Conservation (phyloP, 2,888 invertebrate genomes). For the Microctonus brassicae region DNA sequence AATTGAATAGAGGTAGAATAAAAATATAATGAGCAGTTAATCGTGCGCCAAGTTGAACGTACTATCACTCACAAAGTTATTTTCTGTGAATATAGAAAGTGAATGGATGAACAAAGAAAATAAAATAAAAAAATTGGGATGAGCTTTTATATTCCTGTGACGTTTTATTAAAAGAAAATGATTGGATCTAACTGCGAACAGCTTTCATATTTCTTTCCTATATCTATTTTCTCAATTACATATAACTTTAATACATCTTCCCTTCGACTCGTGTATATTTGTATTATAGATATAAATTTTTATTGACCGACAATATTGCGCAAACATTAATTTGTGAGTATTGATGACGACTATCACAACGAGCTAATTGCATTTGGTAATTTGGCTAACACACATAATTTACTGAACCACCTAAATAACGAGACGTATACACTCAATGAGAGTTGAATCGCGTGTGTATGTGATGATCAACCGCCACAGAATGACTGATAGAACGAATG, state of each 20-base stretch:
- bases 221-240: background rate
- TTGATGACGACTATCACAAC: conserved; percentile 2
- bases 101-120: too few species aligned
- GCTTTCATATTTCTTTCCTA: background rate
- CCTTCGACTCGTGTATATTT: background rate
- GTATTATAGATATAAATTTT: too few species aligned
- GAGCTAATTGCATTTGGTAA: conserved; percentile 7
- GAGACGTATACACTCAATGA: too few species aligned
- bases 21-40: too few species aligned
- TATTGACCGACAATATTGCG: background rate
- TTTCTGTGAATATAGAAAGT: too few species aligned
- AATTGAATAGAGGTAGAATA: too few species aligned
- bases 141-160: background rate
- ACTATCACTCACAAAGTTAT: too few species aligned
- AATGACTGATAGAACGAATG: too few species aligned
- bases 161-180: background rate
- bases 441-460: too few species aligned
- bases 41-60: too few species aligned
- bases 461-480: too few species aligned
- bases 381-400: background rate
- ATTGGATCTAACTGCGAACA: background rate
- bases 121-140: too few species aligned
- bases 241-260: background rate
- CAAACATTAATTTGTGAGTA: background rate
- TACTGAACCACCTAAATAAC: background rate